phyloP scores from a whole-genome alignment of 2,113 vertebrate species.

The Phaethornis superciliosus region DNA sequence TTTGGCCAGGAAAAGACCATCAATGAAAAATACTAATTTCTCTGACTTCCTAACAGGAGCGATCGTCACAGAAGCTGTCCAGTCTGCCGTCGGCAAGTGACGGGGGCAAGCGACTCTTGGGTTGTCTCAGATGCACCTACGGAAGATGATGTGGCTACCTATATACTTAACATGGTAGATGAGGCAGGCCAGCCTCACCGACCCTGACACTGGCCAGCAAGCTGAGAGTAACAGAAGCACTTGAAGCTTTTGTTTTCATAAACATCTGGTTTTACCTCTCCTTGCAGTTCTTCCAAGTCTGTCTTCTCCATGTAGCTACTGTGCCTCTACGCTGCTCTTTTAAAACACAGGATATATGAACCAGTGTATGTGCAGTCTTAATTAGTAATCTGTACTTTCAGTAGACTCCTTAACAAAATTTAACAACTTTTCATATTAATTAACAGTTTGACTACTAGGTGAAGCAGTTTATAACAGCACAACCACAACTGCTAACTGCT shows the following conservation, averaged over 20 bases:
- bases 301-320: constrained; percentile 42
- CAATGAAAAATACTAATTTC: not conserved
- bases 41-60: constrained; percentile 84
- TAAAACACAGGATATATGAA: not conserved
- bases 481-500: constrained; percentile 2
- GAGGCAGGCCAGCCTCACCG: constrained; percentile 92
- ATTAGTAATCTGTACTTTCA: constrained; percentile 33
- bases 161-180: constrained; percentile 96
- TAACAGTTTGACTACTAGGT: not conserved
- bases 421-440: not conserved
- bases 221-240: not conserved
- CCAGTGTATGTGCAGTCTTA: not conserved
- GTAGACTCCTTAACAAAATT: constrained; percentile 39
- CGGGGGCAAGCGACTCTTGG: constrained; percentile 93
- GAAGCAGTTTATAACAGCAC: not conserved
- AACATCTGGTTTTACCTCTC: not conserved
- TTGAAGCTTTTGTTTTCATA: not conserved
- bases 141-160: constrained; percentile 91
- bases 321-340: constrained; percentile 46
- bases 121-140: constrained; percentile 96
- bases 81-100: constrained; percentile 94
- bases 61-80: constrained; percentile 94
- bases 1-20: not conserved
- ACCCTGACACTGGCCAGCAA: constrained; percentile 76
- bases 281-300: constrained; percentile 34